These are phyloP conservation scores for Mobula hypostoma DNA, from an alignment of 2,113 vertebrate species.

Conservation along the genomic window DNA sequence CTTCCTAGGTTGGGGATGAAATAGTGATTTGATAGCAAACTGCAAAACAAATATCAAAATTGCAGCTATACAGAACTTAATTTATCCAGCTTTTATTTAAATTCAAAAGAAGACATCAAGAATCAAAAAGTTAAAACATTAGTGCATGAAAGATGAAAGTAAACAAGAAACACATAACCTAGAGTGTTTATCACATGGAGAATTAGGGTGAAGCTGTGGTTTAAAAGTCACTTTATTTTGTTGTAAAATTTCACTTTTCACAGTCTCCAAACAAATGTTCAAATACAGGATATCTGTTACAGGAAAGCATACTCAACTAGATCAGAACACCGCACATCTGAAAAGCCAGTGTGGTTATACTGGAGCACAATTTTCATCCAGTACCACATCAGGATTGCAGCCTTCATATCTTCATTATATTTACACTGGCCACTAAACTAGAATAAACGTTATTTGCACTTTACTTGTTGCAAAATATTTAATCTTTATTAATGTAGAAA, in stretches of 20 bases:
- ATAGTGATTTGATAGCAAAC: background rate
- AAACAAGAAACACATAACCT: background rate
- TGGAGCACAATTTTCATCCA: background rate
- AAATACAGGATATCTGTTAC: background rate
- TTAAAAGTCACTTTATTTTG: constrained; percentile 31
- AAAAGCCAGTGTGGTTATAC: background rate
- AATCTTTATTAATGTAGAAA: constrained; percentile 1
- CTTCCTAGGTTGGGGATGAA: too few species aligned
- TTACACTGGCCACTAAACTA: background rate
- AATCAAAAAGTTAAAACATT: background rate
- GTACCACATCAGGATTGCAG: background rate
- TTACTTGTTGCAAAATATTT: background rate
- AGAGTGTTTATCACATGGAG: background rate
- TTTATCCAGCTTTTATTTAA: background rate
- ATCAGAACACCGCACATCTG: constrained; percentile 17
- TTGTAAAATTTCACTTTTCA: constrained; percentile 29
- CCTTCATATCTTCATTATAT: background rate
- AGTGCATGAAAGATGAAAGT: background rate
- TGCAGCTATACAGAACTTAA: background rate
- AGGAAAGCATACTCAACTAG: background rate
- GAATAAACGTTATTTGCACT: background rate
- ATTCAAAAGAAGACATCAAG: background rate
- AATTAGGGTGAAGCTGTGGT: background rate
- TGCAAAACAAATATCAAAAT: background rate
- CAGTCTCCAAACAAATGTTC: constrained; percentile 17